Conservation (phyloP, 2,797 vertebrate species). For the Mionectes olivaceus region DNA sequence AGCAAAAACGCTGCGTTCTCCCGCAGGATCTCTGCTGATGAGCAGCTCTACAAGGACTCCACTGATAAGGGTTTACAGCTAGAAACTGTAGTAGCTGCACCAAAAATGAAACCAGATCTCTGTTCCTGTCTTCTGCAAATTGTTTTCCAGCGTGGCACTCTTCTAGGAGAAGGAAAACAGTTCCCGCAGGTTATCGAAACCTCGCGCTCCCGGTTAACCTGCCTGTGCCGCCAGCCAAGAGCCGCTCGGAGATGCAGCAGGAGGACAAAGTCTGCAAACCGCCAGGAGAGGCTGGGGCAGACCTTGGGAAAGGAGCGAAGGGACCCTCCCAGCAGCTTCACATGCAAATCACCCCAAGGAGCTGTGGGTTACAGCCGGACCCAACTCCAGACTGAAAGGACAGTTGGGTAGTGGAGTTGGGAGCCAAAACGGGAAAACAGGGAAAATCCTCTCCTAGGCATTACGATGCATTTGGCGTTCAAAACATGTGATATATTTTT, state of each 20-base stretch:
- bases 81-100: conserved; percentile 28
- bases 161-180: conserved; percentile 14
- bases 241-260: not conserved
- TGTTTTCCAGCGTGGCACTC: not conserved
- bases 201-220: not conserved
- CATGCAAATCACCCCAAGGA: fast-evolving
- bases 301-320: not conserved
- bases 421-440: not conserved
- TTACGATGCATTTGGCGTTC: not conserved
- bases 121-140: conserved; percentile 25
- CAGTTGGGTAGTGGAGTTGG: not conserved
- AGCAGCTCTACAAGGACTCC: not conserved
- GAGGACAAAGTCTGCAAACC: not conserved
- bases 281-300: not conserved
- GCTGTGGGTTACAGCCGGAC: fast-evolving
- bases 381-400: not conserved
- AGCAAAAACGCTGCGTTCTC: not conserved
- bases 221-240: not conserved
- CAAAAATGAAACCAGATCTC: conserved; percentile 59
- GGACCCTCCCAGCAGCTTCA: not conserved
- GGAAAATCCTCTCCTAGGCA: not conserved
- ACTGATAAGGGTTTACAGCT: conserved; percentile 23
- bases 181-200: not conserved
- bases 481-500: not conserved
- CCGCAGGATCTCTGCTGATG: conserved; percentile 49